Percentiles rank a stretch among this genome's conserved stretches.
Evolutionary conservation across 2,797 vertebrate genomes (phyloP).

Genomic region (Sebastes minor): DNA sequence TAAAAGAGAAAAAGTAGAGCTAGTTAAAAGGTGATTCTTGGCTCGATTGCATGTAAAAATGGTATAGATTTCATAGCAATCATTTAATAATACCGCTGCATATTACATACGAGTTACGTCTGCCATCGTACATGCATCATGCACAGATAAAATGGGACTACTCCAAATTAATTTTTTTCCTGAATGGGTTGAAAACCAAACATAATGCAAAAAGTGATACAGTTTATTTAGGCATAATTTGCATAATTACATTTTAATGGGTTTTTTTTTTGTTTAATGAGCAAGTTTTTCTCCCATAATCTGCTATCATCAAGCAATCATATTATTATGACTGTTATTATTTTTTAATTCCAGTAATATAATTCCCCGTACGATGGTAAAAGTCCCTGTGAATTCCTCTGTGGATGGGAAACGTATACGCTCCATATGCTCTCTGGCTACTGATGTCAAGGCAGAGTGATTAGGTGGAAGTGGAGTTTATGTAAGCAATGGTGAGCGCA

Average conservation of each 20-base stretch:
- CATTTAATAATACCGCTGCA: not conserved
- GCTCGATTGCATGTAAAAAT: not conserved
- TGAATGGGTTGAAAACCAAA: slow-evolving; percentile 23
- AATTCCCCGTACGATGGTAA: slow-evolving; percentile 39
- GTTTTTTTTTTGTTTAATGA: slow-evolving; percentile 18
- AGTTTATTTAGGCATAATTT: slow-evolving; percentile 42
- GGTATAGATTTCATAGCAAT: not conserved
- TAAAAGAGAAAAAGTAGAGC: not conserved
- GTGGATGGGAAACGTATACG: slow-evolving; percentile 60
- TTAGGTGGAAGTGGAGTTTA: slow-evolving; percentile 82
- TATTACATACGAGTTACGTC: not conserved
- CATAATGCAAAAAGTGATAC: slow-evolving; percentile 14
- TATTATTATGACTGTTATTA: slow-evolving; percentile 47
- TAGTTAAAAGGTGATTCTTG: slow-evolving; percentile 4
- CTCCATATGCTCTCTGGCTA: slow-evolving; percentile 71
- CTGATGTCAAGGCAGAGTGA: slow-evolving; percentile 80
- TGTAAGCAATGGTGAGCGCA: slow-evolving; percentile 74
- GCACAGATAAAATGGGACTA: not conserved
- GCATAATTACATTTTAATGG: slow-evolving; percentile 44
- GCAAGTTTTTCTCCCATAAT: slow-evolving; percentile 29
- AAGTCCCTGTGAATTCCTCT: slow-evolving; percentile 58
- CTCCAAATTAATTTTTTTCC: not conserved
- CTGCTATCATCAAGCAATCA: slow-evolving; percentile 46
- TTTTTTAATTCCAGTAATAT: slow-evolving; percentile 37
- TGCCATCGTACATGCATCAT: not conserved